Conservation (phyloP, 1,140 invertebrate genomes). For the Eriocheir sinensis region DNA sequence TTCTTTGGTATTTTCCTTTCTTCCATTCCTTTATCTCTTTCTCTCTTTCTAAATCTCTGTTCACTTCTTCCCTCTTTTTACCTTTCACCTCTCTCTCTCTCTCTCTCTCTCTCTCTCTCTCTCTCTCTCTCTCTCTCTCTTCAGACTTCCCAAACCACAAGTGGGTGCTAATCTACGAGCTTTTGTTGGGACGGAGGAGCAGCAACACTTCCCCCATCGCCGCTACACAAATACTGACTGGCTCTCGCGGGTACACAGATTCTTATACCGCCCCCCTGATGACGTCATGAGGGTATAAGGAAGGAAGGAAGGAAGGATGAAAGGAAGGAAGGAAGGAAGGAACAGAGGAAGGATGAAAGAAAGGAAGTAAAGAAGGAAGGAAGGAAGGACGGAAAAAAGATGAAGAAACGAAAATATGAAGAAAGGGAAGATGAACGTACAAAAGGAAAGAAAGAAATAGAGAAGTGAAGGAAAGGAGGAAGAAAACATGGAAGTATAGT, state of each 20-base stretch:
- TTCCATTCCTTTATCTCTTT: not conserved
- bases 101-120: not conserved
- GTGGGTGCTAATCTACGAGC: not conserved
- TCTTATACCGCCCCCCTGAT: not conserved
- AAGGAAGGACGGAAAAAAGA: not conserved
- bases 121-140: not conserved
- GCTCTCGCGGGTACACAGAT: not conserved
- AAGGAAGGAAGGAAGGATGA: not conserved
- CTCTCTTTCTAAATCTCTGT: not conserved
- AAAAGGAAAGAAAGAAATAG: too few species aligned
- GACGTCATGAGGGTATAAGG: not conserved
- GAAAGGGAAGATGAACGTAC: too few species aligned
- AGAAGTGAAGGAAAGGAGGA: not conserved
- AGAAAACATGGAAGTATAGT: not conserved
- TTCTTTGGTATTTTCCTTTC: too few species aligned
- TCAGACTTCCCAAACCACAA: not conserved
- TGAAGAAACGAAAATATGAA: not conserved
- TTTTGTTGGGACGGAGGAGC: not conserved
- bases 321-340: not conserved
- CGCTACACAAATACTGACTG: not conserved
- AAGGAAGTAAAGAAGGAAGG: not conserved
- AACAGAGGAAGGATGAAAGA: not conserved
- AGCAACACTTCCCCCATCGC: not conserved
- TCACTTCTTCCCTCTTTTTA: not conserved
- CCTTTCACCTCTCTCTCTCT: conserved; percentile 30